Base-by-base conservation (phyloP, 2,888 invertebrate genomes). In the Altica lythri region DNA sequence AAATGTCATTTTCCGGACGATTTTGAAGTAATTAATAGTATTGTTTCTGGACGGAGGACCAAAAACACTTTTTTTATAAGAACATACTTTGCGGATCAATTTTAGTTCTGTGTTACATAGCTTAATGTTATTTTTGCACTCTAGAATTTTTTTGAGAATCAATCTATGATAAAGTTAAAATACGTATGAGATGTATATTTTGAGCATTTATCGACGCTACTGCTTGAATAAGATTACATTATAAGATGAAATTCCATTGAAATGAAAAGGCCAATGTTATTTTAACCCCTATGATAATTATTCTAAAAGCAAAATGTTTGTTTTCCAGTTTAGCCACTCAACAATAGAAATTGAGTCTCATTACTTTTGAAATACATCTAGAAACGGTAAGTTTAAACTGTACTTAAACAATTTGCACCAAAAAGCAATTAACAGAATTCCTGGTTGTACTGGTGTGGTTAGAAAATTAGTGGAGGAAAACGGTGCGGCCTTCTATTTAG, bases 391-490 rank as follows among this genome's bases (percentile, higher is more conserved):
- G 34, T 42, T 47, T 45, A 13, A 56, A 56, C 53, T 54, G 45
- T 54, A 62, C 63, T 67, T 63, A 68, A 69, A 68, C 68, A 70
- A 68, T 68, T 66, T 63, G 64, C 69, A 68, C 69, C 64, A 61
- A 66, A 70, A 70, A 70, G 69, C 68, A 71, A 71, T 71, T 71
- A 70, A 70, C 71, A 63, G 68, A 68, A 71, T 71, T 70, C 70
- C 70, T 60, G 60, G 57, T 53, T n/a, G 61, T 50, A 58, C 60
- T 70, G n/a, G 69, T 71, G 68, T 69, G 67, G 68, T 66, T 66
- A 67, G 66, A 69, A 70, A 71, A 71, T 71, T 71, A 70, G 69
- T 70, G 64, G 67, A 67, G 63, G 69, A 69, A 71, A 70, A 69
- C 68, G 67, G 62, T 62, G 37, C 37, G 35, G 44, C 34, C 64